Base-by-base conservation (phyloP, 2,888 invertebrate species). In the Drosophila parthenogenetica region DNA sequence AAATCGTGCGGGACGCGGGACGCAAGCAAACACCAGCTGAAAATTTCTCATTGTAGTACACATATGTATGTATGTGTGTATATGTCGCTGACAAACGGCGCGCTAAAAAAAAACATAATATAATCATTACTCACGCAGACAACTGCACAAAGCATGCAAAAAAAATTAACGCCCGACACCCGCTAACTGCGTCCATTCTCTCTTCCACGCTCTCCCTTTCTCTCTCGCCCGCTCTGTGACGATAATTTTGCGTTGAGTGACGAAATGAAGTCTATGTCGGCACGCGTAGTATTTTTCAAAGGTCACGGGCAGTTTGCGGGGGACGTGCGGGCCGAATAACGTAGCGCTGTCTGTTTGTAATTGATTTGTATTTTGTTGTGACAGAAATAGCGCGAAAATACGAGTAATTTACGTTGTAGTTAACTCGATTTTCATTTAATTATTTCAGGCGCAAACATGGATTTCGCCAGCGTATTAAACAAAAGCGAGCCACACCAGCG, bases 401-500 rank as follows among this genome's bases (percentile, higher is more conserved):
- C 48, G 17, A 60, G 16, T 32, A 43, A 16, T 22, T 17, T 2
- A 1, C 17, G 29, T 29, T 35, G 8, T 3, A 32, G 35, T 25
- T 16, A 39, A 43, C 14, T 8, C 2, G 5, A n/a, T 40, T 19
- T 19, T 14, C 7, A 25, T 50, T 29, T 29, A 29, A 29, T 51
- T 16, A 39, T 58, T 19, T 5, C 54, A 71, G 73, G 64, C 71
- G 66, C 61, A 71, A 81, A 64, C 32, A 91, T 91, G 91, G 90
- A 92, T 69, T 91, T 91, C 72, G 78, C 89, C 64, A 90, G 81
- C 59, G 82, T 90, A 62, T 80, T 88, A 50, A 86, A 73, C 61
- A 90, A 84, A 57, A 90, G 81, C 71, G 92, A 92, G 46, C 89
- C 89, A 73, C 96, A 96, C 92, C 93, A 94, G 58, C 94, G 94